Conservation (phyloP, 2,797 vertebrate species). For the Trematomus bernacchii region DNA sequence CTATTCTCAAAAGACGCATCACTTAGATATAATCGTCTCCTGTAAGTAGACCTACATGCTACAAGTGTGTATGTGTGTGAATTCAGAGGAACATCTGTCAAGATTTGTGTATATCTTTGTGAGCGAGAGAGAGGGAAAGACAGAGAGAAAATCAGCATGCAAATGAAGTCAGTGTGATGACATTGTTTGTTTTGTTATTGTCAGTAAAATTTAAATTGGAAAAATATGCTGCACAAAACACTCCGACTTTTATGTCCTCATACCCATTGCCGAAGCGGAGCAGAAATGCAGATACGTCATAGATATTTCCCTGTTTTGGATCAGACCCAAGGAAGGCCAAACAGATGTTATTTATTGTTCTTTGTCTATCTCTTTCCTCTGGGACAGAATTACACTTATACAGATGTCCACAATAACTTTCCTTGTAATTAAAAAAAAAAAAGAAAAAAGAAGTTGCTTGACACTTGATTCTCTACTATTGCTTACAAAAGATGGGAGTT, state of each 20-base stretch:
- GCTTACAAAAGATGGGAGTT: not conserved
- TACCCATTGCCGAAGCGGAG: slow-evolving; percentile 56
- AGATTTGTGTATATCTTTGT: slow-evolving; percentile 63
- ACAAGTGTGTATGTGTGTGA: slow-evolving; percentile 73
- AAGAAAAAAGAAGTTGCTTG: slow-evolving; percentile 34
- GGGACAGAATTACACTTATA: slow-evolving; percentile 73
- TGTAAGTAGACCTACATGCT: slow-evolving; percentile 70
- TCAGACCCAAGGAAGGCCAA: slow-evolving; percentile 73
- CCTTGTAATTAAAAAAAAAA: not conserved
- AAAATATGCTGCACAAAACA: slow-evolving; percentile 58
- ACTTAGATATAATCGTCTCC: slow-evolving; percentile 71
- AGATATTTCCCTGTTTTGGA: slow-evolving; percentile 75
- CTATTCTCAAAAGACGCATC: slow-evolving; percentile 69
- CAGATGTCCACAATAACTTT: slow-evolving; percentile 81
- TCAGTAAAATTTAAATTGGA: slow-evolving; percentile 71
- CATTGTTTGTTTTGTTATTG: slow-evolving; percentile 79
- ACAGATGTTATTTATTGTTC: slow-evolving; percentile 86
- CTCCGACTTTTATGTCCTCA: slow-evolving; percentile 69
- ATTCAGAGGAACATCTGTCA: slow-evolving; percentile 72
- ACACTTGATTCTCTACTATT: slow-evolving; percentile 28
- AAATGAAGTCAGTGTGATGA: slow-evolving; percentile 77
- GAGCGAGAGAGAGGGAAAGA: slow-evolving; percentile 37
- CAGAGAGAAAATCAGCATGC: slow-evolving; percentile 69
- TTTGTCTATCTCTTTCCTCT: slow-evolving; percentile 77
- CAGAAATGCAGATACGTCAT: slow-evolving; percentile 74